Evolutionary conservation across 2,113 vertebrate species (phyloP).

Genomic region (Mus pahari): DNA sequence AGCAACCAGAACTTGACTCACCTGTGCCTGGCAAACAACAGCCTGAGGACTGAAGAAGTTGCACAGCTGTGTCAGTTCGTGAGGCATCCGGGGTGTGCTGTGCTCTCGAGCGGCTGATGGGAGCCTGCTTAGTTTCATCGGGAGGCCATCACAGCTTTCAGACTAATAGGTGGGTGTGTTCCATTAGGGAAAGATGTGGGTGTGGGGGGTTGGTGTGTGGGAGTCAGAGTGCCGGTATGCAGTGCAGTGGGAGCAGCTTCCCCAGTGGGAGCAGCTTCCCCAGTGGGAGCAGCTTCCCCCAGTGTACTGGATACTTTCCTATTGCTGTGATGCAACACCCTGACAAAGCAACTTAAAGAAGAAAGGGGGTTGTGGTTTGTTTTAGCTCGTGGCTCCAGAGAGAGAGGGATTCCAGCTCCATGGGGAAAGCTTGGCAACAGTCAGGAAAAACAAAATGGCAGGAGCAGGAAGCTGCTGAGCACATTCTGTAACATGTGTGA

Average conservation of each 20-base stretch:
- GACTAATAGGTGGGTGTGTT: fast-evolving
- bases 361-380: too few species aligned
- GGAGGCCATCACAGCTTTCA: fast-evolving
- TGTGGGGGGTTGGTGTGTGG: fast-evolving
- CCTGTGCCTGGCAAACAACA: conserved; percentile 55
- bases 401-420: neutral
- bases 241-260: too few species aligned
- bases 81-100: neutral
- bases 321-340: too few species aligned
- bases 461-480: neutral
- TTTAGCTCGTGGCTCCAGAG: neutral
- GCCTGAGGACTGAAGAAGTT: neutral
- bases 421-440: neutral
- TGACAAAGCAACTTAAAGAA: too few species aligned
- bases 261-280: too few species aligned
- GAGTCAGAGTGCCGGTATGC: fast-evolving
- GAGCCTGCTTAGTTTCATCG: neutral
- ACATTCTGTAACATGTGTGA: neutral
- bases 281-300: neutral
- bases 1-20: conserved; percentile 26
- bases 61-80: neutral
- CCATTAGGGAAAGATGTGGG: fast-evolving
- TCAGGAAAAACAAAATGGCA: neutral
- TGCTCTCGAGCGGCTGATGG: conserved; percentile 57
- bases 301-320: neutral